Evolutionary conservation across 2,888 invertebrate genomes (phyloP), one percentile per base, ranked within the genome.

Genomic region (Lymantria monacha): DNA sequence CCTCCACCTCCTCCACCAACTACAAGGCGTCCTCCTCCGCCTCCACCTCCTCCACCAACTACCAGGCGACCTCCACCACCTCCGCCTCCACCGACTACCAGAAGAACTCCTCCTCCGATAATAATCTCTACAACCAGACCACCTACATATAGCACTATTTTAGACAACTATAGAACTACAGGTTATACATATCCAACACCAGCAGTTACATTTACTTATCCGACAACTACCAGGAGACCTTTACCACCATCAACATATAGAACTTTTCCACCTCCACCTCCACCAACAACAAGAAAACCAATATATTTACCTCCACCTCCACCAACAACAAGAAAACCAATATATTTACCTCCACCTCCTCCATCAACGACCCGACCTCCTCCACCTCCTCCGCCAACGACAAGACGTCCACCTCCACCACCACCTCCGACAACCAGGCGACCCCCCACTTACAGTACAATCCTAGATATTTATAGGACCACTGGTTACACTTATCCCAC

Each of bases 401-500:
- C 61, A 0, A 60, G 69, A 38, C 52, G 59, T 22, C 53, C 55
- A 30, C 22, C 30, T 1, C 52, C 60, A 31, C 53, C 55, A 30
- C 22, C 30, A 3, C 46, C 55, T 7, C 65, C 70, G 9, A 44
- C 45, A 11, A 33, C 54, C 11, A 52, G 50, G n/a, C 55, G 51
- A 42, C 57, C 38, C 22, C 63, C 65, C 7, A 59, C 63, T 3
- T 65, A 63, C 10, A 61, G 66, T 5, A 66, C 68, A 0, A 54
- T 55, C 5, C 14, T 57, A n/a, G 57, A 65, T 10, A 42, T 58
- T 41, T 55, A 59, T 41, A 63, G 66, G 53, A 71, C 69, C 0
- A 72, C 70, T 7, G 72, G 72, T 0, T 73, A 72, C 36, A 57
- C 51, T 3, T 72, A 72, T 47, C 69, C 66, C 10, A 57, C 59